Evolutionary conservation across 2,888 invertebrate genomes (phyloP), one percentile per base, ranked within the genome.

Genomic region (Trimorus sp.): DNA sequence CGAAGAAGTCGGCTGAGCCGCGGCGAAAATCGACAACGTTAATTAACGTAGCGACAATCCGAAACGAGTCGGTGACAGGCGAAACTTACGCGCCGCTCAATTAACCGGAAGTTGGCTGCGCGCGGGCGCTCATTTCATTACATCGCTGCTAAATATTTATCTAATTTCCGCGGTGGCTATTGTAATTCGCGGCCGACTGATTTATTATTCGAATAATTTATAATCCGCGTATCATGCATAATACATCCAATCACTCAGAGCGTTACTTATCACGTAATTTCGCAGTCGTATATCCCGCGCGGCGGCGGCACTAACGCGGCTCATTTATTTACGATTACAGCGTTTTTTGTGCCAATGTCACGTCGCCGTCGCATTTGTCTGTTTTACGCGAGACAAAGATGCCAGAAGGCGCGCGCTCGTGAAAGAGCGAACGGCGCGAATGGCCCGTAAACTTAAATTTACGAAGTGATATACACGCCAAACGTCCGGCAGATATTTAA

Each of bases 401-500:
- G 42, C 36, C 42, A 45, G 60, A 77, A 45, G 53, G 56, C 60
- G 81, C 26, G 76, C 60, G 81, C 60, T 53, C 65, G 83, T 66
- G 65, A 76, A 71, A 45, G 59, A 73, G 73, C 79, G 79, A 70
- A 68, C 65, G 63, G 84, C 78, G 84, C 84, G 86, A 84, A 86
- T 84, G 85, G 79, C 84, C 87, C 88, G 88, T 90, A 90, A 90
- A 90, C 87, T 89, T 88, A 87, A 91, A 91, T 91, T 91, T 90
- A 90, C 90, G 87, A 90, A 90, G 90, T 89, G 90, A 90, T 90
- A 89, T 89, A 89, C 89, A 89, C 88, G 87, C 88, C 88, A 90
- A 90, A 91, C 90, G 90, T 91, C 91, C 90, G 91, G 89, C 86
- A 88, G 88, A 89, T 89, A 90, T 90, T 90, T 91, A 90, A 91